Conservation (phyloP, 2,888 invertebrate species). For the Brenthis daphne region DNA sequence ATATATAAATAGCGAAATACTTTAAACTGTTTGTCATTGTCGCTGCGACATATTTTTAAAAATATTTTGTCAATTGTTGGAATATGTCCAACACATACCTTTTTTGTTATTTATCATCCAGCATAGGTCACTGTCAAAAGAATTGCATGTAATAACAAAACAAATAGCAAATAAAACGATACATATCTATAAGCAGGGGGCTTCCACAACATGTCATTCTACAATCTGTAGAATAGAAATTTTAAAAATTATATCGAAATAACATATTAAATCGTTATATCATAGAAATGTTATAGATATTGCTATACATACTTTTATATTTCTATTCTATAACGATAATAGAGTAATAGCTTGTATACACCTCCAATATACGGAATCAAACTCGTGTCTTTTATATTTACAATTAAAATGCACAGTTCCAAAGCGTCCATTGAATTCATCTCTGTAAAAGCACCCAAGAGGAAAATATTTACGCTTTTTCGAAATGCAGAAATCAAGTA, state of each 20-base stretch:
- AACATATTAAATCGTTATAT: no score
- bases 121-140: constrained; percentile 49
- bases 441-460: constrained; percentile 71
- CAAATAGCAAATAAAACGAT: constrained; percentile 40
- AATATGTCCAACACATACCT: constrained; percentile 47
- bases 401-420: constrained; percentile 67
- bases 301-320: not conserved
- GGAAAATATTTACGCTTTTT: constrained; percentile 81
- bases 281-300: no score
- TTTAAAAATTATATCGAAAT: no score
- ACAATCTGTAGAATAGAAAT: no score
- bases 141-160: constrained; percentile 43
- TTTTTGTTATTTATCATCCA: constrained; percentile 48
- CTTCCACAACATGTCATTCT: no score
- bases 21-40: constrained; percentile 43
- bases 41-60: constrained; percentile 45
- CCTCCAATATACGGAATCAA: constrained; percentile 7
- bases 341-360: no score
- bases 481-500: constrained; percentile 81
- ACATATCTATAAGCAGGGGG: constrained; percentile 24
- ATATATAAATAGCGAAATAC: constrained; percentile 40
- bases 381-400: constrained; percentile 39
- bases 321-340: not conserved
- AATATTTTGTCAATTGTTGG: constrained; percentile 48
- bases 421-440: constrained; percentile 69